A percentile compares a stretch with the other conserved stretches of the same genome.
Conservation (phyloP, 2,888 invertebrate genomes). For the Caradrina kadenii region DNA sequence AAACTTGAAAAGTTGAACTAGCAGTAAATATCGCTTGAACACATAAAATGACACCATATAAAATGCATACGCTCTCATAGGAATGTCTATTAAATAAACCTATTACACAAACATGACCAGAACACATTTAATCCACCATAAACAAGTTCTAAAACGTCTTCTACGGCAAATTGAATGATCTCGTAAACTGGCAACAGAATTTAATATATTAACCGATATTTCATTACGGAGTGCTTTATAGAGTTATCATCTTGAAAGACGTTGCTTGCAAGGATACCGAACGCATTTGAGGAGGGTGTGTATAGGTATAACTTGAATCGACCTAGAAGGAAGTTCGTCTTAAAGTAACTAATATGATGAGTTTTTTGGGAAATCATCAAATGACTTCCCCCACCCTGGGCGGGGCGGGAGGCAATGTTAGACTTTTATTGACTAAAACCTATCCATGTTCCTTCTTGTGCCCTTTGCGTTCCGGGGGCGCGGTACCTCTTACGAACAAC, state of each 20-base stretch:
- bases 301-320: background rate
- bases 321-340: background rate
- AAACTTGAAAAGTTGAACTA: too few species aligned
- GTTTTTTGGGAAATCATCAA: too few species aligned
- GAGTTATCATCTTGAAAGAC: conserved; percentile 45
- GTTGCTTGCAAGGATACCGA: conserved; percentile 20
- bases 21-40: background rate
- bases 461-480: too few species aligned
- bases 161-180: conserved; percentile 54
- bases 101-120: conserved; percentile 20
- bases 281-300: background rate
- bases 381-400: too few species aligned
- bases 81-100: conserved; percentile 49
- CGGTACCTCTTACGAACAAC: too few species aligned
- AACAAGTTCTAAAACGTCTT: conserved; percentile 45
- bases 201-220: conserved; percentile 64
- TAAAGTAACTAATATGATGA: background rate
- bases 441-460: too few species aligned
- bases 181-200: conserved; percentile 50
- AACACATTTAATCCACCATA: conserved; percentile 41
- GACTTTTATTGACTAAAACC: too few species aligned
- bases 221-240: conserved; percentile 58
- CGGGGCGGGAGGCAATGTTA: too few species aligned
- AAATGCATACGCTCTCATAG: conserved; percentile 14
- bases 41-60: conserved; percentile 27